Conservation (phyloP, 2,113 vertebrate genomes). For the Seriola dumerili region DNA sequence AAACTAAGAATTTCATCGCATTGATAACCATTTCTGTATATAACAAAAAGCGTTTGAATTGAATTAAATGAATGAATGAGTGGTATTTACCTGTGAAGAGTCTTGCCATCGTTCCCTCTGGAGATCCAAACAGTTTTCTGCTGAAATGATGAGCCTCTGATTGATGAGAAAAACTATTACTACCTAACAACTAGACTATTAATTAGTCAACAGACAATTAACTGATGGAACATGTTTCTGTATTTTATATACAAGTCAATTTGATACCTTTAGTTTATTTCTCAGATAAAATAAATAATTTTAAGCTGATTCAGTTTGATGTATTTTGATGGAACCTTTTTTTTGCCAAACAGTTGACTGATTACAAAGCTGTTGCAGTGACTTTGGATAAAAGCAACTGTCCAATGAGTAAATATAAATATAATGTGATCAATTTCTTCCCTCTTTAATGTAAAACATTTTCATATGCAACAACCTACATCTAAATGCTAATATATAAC, state of each 20-base stretch:
- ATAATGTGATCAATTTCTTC: background rate
- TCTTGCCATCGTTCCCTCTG: slow-evolving; percentile 65
- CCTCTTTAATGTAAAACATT: background rate
- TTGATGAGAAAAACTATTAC: too few species aligned
- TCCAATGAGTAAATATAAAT: too few species aligned
- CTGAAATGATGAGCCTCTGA: background rate
- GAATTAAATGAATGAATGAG: background rate
- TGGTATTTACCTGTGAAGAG: slow-evolving; percentile 73
- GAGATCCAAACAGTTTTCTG: background rate
- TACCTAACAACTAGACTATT: background rate
- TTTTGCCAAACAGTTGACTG: too few species aligned
- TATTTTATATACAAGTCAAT: too few species aligned
- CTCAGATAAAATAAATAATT: background rate
- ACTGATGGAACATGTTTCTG: background rate
- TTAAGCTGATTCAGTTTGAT: background rate
- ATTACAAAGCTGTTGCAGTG: too few species aligned
- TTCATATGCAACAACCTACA: background rate
- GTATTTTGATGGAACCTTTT: background rate
- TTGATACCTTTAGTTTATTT: background rate
- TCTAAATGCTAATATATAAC: slow-evolving; percentile 1
- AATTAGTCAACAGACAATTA: background rate
- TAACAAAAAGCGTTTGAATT: background rate
- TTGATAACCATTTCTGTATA: too few species aligned
- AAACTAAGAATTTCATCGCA: too few species aligned
- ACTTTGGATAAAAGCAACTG: too few species aligned